phyloP scores from a whole-genome alignment of 2,113 vertebrate species.

The Macaca nemestrina region DNA sequence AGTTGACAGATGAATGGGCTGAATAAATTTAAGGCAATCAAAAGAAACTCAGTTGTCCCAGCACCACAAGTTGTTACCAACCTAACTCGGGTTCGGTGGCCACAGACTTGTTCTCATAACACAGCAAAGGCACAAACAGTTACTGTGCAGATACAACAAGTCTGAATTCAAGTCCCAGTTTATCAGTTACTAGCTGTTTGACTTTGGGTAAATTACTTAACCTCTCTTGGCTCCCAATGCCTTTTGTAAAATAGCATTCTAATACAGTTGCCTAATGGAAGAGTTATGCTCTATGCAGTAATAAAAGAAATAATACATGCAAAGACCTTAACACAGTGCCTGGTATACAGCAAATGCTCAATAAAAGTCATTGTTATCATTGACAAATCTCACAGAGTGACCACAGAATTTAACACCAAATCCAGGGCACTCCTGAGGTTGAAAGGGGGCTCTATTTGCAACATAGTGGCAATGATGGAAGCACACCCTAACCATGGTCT shows the following conservation, averaged over 20 bases:
- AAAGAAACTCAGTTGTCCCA: conserved; percentile 27
- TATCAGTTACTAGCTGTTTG: neutral
- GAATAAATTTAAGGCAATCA: conserved; percentile 40
- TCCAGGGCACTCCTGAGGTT: neutral
- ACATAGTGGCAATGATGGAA: neutral
- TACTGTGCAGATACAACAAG: neutral
- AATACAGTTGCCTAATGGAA: neutral
- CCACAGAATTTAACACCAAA: neutral
- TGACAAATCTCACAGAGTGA: neutral
- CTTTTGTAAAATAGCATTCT: neutral
- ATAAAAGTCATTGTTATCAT: neutral
- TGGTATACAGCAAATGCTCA: neutral
- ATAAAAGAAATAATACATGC: neutral
- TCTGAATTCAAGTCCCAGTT: neutral
- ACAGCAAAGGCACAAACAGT: neutral
- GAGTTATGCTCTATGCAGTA: neutral
- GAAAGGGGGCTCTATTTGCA: neutral
- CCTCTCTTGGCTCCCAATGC: neutral
- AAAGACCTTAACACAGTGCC: neutral
- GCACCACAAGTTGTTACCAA: conserved; percentile 36
- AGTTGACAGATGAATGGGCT: conserved; percentile 56
- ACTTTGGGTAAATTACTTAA: neutral
- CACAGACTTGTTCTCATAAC: neutral
- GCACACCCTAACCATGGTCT: neutral
- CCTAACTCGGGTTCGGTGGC: neutral